Evolutionary conservation across 2,888 invertebrate genomes (phyloP).

Genomic region (Rhyacophila evoluta): DNA sequence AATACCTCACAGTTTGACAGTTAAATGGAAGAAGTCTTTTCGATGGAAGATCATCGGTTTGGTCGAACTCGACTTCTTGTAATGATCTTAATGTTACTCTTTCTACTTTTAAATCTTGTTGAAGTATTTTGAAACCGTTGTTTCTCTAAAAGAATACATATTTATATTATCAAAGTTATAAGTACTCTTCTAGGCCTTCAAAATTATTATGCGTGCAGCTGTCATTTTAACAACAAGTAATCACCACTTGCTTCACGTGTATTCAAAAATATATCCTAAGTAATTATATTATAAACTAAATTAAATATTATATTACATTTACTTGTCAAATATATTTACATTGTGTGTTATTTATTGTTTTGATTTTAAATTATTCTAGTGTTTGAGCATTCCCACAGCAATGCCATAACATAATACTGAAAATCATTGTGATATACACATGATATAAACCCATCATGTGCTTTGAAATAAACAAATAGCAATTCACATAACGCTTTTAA

Average conservation of each 20-base stretch:
- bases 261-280: background rate
- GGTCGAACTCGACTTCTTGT: background rate
- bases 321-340: background rate
- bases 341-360: background rate
- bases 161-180: background rate
- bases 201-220: background rate
- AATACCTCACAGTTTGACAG: background rate
- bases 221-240: background rate
- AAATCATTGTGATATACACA: no score
- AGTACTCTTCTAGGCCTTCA: slow-evolving; percentile 1
- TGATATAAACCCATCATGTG: no score
- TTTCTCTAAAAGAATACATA: background rate
- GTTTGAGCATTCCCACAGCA: background rate
- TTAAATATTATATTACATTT: background rate
- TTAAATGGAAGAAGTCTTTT: background rate
- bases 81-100: background rate
- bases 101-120: slow-evolving; percentile 5
- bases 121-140: slow-evolving; percentile 7
- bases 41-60: background rate
- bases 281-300: background rate
- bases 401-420: no score
- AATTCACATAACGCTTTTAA: no score
- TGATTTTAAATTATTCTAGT: background rate
- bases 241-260: background rate
- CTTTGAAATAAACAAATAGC: no score